Evolutionary conservation across 2,797 vertebrate species (phyloP).

Genomic region (Pteronotus mesoamericanus): DNA sequence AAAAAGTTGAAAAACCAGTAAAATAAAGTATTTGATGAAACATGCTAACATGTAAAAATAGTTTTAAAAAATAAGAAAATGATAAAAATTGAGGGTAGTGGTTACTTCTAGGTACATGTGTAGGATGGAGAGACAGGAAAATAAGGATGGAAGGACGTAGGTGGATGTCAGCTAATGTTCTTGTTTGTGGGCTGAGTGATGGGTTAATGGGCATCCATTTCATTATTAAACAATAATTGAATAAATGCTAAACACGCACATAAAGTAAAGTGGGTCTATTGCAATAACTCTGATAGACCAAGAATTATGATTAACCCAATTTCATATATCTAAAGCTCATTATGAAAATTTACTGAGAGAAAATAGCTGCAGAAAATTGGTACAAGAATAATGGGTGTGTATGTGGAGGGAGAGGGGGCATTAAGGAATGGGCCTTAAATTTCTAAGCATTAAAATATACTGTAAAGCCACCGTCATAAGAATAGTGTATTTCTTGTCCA

Average conservation of each 20-base stretch:
- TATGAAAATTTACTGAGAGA: not conserved
- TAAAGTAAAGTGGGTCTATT: not conserved
- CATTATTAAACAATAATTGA: not conserved
- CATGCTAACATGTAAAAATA: not conserved
- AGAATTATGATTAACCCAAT: not conserved
- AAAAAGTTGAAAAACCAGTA: not conserved
- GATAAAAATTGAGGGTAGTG: not conserved
- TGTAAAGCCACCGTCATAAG: not conserved
- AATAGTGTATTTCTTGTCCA: not conserved
- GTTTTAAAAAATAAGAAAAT: not conserved
- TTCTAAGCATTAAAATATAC: not conserved
- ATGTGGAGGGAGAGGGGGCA: not conserved
- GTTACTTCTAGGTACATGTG: not conserved
- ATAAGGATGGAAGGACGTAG: not conserved
- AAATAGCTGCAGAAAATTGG: not conserved
- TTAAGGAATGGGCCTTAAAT: not conserved
- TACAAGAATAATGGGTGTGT: not conserved
- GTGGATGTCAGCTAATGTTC: not conserved
- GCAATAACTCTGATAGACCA: not conserved
- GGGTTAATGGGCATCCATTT: not conserved
- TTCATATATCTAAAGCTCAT: not conserved
- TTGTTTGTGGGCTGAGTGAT: not conserved
- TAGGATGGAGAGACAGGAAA: not conserved
- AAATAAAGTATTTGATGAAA: not conserved
- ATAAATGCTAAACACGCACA: not conserved